Evolutionary conservation across 1,140 invertebrate genomes (phyloP), one percentile per base, ranked within the genome.

Genomic region (Panulirus ornatus): DNA sequence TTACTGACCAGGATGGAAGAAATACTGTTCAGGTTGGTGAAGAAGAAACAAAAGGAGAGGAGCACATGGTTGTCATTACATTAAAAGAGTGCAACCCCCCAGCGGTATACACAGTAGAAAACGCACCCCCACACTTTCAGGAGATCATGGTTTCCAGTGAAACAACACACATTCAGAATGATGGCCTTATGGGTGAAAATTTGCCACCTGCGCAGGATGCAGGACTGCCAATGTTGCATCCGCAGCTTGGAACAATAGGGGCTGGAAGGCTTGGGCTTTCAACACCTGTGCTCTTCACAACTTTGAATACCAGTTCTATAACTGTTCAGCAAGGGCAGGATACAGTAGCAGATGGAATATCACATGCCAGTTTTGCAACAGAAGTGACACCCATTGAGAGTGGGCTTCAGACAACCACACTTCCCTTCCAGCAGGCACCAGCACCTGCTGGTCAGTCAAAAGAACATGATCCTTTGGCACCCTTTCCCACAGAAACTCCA

Each of bases 1-100:
- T 34, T 30, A 40, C 40, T 22, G 70, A 1, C 2, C n/a, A 44
- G n/a, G 42, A 40, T 71, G 27, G 1, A 66, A 34, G 27, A 30
- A 66, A 51, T 51, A 34, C 63, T 0, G 40, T 71, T 30, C 70
- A 70, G 9, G 83, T 85, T 5, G 54, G 54, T 27, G 71, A 30
- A n/a, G 73, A 78, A 11, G 84, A 87, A 38, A 36, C 40, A 22
- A 36, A 40, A 38, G 51, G 75, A 9, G 85, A 63, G 27, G 85
- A 78, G 30, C 85, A 81, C n/a, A 79, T 88, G 85, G 85, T 88
- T 1, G 85, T 88, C 14, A 88, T 88, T 34, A 88, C 85, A 16
- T n/a, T 88, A 44, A 70, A 78, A 27, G 85, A 88, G 44, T 88
- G 85, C 44, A 58, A 86, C 22, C 71, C 84, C 0, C 71, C 73